These are phyloP conservation scores for Pelochelys cantorii DNA, from an alignment of 2,797 vertebrate genomes.

Conservation along the genomic window DNA sequence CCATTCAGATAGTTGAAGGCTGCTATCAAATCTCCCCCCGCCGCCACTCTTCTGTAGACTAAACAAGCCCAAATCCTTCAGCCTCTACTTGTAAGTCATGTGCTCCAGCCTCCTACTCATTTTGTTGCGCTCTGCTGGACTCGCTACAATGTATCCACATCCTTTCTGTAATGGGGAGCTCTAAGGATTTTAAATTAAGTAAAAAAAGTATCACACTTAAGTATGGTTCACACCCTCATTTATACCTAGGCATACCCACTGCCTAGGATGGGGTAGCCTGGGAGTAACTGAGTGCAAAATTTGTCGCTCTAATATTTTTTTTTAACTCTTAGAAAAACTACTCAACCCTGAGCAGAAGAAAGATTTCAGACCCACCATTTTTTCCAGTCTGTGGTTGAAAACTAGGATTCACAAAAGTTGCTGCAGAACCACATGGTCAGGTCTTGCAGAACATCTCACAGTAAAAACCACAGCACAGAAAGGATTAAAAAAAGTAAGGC, in stretches of 20 bases:
- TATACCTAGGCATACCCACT: neutral
- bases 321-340: neutral
- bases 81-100: too few species aligned
- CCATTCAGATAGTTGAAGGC: too few species aligned
- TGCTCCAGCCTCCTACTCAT: too few species aligned
- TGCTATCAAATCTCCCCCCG: too few species aligned
- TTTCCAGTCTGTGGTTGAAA: neutral
- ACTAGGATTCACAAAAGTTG: neutral
- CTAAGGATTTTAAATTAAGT: neutral
- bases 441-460: constrained; percentile 12
- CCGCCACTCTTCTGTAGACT: too few species aligned
- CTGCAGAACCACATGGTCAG: neutral
- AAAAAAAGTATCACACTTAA: neutral
- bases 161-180: neutral
- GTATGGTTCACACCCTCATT: neutral
- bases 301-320: neutral
- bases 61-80: too few species aligned
- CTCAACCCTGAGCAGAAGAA: neutral
- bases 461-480: neutral
- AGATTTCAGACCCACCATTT: constrained; percentile 21
- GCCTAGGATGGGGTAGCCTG: neutral
- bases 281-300: constrained; percentile 24
- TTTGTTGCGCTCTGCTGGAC: too few species aligned
- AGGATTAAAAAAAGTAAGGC: neutral
- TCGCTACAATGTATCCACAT: too few species aligned